These are phyloP conservation scores for Drosophila diplacantha DNA, from an alignment of 2,888 invertebrate genomes.

Conservation along the genomic window DNA sequence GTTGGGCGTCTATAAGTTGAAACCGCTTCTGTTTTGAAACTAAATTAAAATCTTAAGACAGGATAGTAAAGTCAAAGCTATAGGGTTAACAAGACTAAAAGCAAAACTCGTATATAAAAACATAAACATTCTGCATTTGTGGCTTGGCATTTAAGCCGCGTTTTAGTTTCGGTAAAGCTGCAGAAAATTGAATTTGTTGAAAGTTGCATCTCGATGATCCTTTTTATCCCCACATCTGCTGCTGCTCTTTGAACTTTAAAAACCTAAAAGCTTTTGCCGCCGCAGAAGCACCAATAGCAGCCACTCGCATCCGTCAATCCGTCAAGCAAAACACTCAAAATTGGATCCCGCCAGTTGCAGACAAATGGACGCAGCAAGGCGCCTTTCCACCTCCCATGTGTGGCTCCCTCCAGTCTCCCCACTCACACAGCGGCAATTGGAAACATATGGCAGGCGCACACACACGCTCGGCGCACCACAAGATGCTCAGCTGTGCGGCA, in stretches of 20 bases:
- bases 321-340: slow-evolving; percentile 53
- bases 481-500: slow-evolving; percentile 59
- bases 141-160: background rate
- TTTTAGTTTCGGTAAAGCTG: background rate
- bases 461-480: slow-evolving; percentile 21
- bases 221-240: background rate
- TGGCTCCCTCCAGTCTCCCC: background rate
- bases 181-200: slow-evolving; percentile 1
- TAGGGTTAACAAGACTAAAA: background rate
- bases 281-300: slow-evolving; percentile 19
- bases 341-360: slow-evolving; percentile 47
- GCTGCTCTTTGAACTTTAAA: slow-evolving; percentile 5
- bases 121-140: background rate
- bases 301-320: slow-evolving; percentile 54
- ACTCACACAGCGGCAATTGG: slow-evolving; percentile 41
- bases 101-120: no score
- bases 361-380: slow-evolving; percentile 67
- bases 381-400: slow-evolving; percentile 17
- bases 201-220: slow-evolving; percentile 8
- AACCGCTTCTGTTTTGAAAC: background rate
- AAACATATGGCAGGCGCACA: slow-evolving; percentile 54
- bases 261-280: slow-evolving; percentile 16
- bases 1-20: slow-evolving; percentile 1
- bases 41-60: background rate
- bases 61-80: background rate